Evolutionary conservation across 2,797 vertebrate genomes (phyloP).

Genomic region (Megaceryle alcyon): DNA sequence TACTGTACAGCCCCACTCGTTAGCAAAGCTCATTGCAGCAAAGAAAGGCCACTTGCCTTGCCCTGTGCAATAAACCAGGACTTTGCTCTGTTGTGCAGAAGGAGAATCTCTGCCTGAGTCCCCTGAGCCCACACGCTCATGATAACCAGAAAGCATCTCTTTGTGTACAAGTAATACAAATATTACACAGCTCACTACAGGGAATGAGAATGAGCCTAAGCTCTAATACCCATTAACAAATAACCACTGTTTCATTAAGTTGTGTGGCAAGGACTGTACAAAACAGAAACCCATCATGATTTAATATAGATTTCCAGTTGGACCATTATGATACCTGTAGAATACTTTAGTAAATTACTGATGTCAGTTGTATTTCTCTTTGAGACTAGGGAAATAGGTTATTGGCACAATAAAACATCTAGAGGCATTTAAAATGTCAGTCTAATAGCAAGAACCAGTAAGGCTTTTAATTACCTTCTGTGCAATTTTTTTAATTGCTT

Average conservation of each 20-base stretch:
- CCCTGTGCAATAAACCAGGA: not conserved
- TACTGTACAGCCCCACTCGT: not conserved
- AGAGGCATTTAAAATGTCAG: slow-evolving; percentile 95
- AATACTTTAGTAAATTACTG: slow-evolving; percentile 94
- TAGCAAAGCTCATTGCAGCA: not conserved
- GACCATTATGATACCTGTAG: slow-evolving; percentile 87
- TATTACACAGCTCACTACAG: not conserved
- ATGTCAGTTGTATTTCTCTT: slow-evolving; percentile 92
- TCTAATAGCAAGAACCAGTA: slow-evolving; percentile 97
- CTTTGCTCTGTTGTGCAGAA: not conserved
- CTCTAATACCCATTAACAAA: slow-evolving; percentile 60
- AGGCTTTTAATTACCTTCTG: slow-evolving; percentile 99
- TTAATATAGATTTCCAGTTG: slow-evolving; percentile 89
- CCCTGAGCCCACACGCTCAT: not conserved
- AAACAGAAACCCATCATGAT: slow-evolving; percentile 86
- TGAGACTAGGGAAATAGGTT: slow-evolving; percentile 91
- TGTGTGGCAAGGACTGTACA: slow-evolving; percentile 78
- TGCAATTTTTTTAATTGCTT: slow-evolving; percentile 93
- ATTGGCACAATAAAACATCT: slow-evolving; percentile 94
- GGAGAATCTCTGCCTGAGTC: not conserved
- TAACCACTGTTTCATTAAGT: slow-evolving; percentile 71
- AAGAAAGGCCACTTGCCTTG: not conserved
- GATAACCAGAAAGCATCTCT: not conserved
- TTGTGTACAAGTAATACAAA: not conserved
- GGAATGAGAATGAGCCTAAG: slow-evolving; percentile 20